phyloP scores from a whole-genome alignment of 2,888 invertebrate species.

The Drosophila sordidula region DNA sequence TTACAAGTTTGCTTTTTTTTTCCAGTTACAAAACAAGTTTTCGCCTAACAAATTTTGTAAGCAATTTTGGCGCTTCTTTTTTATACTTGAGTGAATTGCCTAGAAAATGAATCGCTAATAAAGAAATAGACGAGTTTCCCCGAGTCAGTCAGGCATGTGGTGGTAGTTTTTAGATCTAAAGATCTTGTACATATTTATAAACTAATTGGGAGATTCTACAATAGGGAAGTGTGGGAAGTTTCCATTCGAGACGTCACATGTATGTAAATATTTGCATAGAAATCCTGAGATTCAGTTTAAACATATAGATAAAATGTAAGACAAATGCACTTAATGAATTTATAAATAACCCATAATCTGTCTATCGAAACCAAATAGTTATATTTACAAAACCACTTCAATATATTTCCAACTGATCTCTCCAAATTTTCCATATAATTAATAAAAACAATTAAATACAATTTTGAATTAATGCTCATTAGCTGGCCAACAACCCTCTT shows the following conservation, averaged over 20 bases:
- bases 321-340: no score
- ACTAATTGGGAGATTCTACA: conserved; percentile 40
- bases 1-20: conserved; percentile 20
- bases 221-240: neutral
- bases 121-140: conserved; percentile 34
- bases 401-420: neutral
- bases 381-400: no score
- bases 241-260: neutral
- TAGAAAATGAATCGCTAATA: conserved; percentile 30
- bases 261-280: neutral
- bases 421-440: neutral
- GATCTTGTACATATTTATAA: conserved; percentile 25
- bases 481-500: neutral
- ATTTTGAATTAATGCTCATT: neutral
- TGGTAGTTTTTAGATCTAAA: conserved; percentile 41
- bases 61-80: conserved; percentile 28
- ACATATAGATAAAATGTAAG: no score
- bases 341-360: no score
- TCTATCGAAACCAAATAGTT: no score
- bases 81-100: conserved; percentile 24
- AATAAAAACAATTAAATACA: neutral
- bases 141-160: conserved; percentile 35
- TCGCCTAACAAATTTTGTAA: conserved; percentile 20
- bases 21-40: conserved; percentile 43
- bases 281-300: no score